Base-by-base conservation (phyloP, 2,888 invertebrate species). In the Rhyacophila evoluta region DNA sequence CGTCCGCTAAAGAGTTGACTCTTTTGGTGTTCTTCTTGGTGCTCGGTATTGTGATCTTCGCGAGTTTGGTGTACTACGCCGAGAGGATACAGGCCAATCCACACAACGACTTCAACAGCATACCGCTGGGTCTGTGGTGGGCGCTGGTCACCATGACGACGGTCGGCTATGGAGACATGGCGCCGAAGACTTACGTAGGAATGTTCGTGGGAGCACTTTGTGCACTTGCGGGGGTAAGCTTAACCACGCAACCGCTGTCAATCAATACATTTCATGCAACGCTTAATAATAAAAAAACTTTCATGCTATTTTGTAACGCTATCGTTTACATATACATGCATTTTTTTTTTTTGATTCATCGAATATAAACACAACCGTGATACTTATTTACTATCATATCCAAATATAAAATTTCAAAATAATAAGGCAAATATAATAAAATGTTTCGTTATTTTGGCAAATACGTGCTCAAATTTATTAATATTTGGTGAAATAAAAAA, bases 111-210 rank as follows among this genome's bases (percentile, higher is more conserved):
- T 99, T 99, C 91, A 97, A 97, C 87, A 98, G 97, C 88, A 99
- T 99, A 91, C 98, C 98, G 69, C 91, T 98, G 84, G 98, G 98
- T 69, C 90, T 98, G 83, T 98, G 98, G 98, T 99, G 98, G 98
- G 98, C 98, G 69, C 92, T 98, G 88, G 98, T 98, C 83, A 98
- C 98, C 83, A 98, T 99, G 98, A 99, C 98, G 84, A 98, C 97
- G 0, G 98, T 98, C 79, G 98, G 98, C 68, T 99, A 98, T 87
- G 98, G 98, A 79, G 98, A 98, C 88, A 98, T 98, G 98, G 97
- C 95, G 84, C 98, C 98, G 81, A 98, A 98, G 88, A 98, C 98
- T 67, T 98, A 98, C 87, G 95, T 97, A 83, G 98, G 98, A 83
- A 98, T 98, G 98, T 97, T 98, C 87, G 98, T 98, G 83, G 98